Base-by-base conservation (phyloP, 1,140 invertebrate genomes). In the Triops cancriformis region DNA sequence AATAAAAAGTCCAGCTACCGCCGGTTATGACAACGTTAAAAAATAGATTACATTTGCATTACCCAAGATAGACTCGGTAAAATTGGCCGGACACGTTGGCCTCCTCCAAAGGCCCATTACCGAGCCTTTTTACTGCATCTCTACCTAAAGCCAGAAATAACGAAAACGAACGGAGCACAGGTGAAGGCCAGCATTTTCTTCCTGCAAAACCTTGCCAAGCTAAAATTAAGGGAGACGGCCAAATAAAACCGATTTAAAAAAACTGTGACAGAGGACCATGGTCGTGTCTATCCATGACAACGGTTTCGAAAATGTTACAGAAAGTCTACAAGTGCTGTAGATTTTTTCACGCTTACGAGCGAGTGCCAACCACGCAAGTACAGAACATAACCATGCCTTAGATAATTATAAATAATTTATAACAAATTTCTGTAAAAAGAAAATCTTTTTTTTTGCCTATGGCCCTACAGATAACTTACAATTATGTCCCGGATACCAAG, bases 121-220 rank as follows among this genome's bases (percentile, higher is more conserved):
- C 31, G 31, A 37, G 31, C 31, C 51, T 23, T 23, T n/a, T 64
- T 64, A 64, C 51, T 14, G 18, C 51, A 64, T 23, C 51, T 64
- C 51, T 64, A 64, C 51, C 51, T 64, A 64, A 64, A 64, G 51
- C 51, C 51, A 64, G 51, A 64, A 64, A 64, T 64, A 64, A 64
- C 51, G 51, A 64, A 64, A 64, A 64, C 51, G 51, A 64, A 64
- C 51, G 51, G 51, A 64, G 51, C 51, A 64, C 51, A 64, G 51
- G 51, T 64, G 51, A 64, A 64, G 51, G 51, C 51, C 51, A 64
- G 23, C 51, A 64, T 64, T 64, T 37, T 64, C 51, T 64, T 64
- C 51, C 51, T 64, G 51, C 51, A 64, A 18, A 64, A 64, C 51
- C n/a, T 64, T 64, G 51, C 51, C 51, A 64, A 64, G 51, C 51